Conservation (phyloP, 2,113 vertebrate genomes). For the Lophius piscatorius region DNA sequence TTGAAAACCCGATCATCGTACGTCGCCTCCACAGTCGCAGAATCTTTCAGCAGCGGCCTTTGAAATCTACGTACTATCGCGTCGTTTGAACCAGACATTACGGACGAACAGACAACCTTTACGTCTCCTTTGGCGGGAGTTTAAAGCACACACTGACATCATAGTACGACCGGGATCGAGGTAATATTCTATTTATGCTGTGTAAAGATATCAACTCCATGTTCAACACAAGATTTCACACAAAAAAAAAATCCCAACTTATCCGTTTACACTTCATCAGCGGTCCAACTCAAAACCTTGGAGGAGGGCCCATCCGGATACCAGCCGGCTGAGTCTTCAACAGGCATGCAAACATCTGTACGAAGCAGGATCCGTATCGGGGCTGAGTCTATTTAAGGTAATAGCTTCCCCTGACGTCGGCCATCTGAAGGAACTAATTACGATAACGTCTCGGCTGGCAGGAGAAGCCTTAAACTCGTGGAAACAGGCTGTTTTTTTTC, state of each 20-base stretch:
- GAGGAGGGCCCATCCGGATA: slow-evolving; percentile 29
- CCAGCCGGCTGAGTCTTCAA: slow-evolving; percentile 70
- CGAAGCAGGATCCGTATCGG: slow-evolving; percentile 63
- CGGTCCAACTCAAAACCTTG: slow-evolving; percentile 48
- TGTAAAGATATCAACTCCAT: not conserved
- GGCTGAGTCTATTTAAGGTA: slow-evolving; percentile 75
- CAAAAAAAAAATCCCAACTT: slow-evolving; percentile 39
- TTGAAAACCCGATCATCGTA: too few species aligned
- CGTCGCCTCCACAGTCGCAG: too few species aligned
- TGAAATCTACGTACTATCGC: too few species aligned
- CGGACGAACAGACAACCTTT: too few species aligned
- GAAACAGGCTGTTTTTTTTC: slow-evolving; percentile 46
- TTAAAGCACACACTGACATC: not conserved
- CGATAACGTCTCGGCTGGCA: slow-evolving; percentile 71
- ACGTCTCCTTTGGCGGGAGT: too few species aligned
- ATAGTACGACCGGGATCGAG: too few species aligned
- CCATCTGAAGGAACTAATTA: slow-evolving; percentile 78
- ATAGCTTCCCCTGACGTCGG: slow-evolving; percentile 72
- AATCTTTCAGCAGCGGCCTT: too few species aligned
- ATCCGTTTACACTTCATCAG: slow-evolving; percentile 64
- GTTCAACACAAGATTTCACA: slow-evolving; percentile 22
- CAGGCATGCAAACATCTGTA: slow-evolving; percentile 75
- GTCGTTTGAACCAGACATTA: too few species aligned
- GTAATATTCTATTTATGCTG: too few species aligned
- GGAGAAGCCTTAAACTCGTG: slow-evolving; percentile 63